Percentiles rank a stretch among this genome's conserved stretches.
Conservation (phyloP, 2,113 vertebrate genomes). For the Laterallus jamaicensis region DNA sequence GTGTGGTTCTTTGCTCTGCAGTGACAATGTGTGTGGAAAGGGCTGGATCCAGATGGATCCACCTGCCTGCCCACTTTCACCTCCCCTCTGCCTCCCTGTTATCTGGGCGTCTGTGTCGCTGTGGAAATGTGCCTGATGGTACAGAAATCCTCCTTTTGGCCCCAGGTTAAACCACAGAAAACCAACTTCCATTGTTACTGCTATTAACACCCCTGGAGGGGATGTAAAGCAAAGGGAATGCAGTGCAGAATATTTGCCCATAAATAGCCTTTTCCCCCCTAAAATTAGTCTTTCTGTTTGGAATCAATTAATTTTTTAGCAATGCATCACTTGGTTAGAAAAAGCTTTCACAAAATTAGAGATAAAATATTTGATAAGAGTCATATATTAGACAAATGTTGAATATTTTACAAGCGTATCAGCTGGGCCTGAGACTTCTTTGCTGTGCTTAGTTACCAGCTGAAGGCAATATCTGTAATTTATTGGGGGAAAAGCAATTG, state of each 20-base stretch:
- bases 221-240: not conserved
- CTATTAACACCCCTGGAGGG: not conserved
- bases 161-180: not conserved
- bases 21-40: not conserved
- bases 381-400: not conserved
- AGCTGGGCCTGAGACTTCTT: not conserved
- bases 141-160: not conserved
- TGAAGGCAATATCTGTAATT: slow-evolving; percentile 37
- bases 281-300: not conserved
- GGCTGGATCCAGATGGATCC: too few species aligned
- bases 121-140: not conserved
- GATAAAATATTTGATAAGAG: not conserved
- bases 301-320: not conserved
- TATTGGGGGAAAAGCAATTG: slow-evolving; percentile 40
- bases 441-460: not conserved
- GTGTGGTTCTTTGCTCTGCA: too few species aligned
- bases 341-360: not conserved
- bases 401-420: not conserved
- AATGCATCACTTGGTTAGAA: not conserved
- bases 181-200: too few species aligned
- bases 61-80: too few species aligned
- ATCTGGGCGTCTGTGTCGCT: not conserved
- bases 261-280: not conserved
- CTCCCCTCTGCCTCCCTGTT: too few species aligned
- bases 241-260: not conserved